A percentile compares a stretch with the other conserved stretches of the same genome.
Evolutionary conservation across 2,888 invertebrate genomes (phyloP).

Genomic region (Sipunculus nudus): DNA sequence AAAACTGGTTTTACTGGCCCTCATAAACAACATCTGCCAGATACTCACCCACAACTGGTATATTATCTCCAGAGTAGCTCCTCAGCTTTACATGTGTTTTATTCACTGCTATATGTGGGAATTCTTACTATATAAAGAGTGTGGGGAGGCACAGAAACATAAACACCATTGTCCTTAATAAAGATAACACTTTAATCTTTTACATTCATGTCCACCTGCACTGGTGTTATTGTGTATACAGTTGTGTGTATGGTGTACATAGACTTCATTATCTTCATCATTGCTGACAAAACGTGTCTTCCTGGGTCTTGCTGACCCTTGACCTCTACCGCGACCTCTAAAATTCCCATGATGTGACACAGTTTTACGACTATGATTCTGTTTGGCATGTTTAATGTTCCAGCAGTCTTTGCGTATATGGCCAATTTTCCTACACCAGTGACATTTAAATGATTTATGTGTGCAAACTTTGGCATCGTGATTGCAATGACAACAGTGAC

Average conservation of each 20-base stretch:
- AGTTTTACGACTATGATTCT: neutral
- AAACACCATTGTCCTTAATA: neutral
- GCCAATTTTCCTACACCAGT: neutral
- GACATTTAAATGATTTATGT: neutral
- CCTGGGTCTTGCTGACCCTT: neutral
- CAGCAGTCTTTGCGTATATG: neutral
- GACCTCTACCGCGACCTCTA: neutral
- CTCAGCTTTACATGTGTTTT: neutral
- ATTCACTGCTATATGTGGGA: neutral
- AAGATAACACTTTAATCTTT: neutral
- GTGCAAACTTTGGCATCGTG: neutral
- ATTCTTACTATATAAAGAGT: neutral
- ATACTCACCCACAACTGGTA: neutral
- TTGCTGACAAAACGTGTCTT: neutral
- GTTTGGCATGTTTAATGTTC: too few species aligned
- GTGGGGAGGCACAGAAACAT: neutral
- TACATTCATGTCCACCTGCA: neutral
- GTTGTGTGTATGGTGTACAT: neutral
- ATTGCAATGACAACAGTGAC: neutral
- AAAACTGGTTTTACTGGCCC: neutral
- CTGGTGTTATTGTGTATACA: neutral
- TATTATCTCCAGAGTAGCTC: neutral
- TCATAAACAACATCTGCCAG: neutral
- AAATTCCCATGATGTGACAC: neutral
- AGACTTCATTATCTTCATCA: neutral